Base-by-base conservation (phyloP, 2,888 invertebrate genomes). In the Netelia fuscicornis region DNA sequence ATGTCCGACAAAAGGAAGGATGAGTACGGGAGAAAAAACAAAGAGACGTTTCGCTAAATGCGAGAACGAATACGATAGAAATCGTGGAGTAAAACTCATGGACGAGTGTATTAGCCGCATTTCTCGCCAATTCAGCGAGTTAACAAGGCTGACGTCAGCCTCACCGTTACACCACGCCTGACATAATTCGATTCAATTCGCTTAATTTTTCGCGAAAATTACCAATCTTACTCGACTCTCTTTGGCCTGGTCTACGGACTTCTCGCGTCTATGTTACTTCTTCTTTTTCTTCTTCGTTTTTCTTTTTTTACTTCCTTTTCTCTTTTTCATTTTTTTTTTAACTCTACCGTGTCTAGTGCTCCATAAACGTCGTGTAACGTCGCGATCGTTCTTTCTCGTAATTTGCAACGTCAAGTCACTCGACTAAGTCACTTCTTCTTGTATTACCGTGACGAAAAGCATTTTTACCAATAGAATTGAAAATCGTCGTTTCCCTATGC, bases 161-260 rank as follows among this genome's bases (percentile, higher is more conserved):
- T 72, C 89, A 86, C 87, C 89, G 84, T 42, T 23, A 77, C 71
- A 67, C 80, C 64, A 65, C 71, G 90, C 91, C 91, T 90, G 90
- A 90, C 92, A 92, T 92, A 92, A 92, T 92, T 92, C 90, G 90
- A 92, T 92, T 91, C 91, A 91, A 92, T 91, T 91, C 92, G 90
- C 90, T 92, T 92, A 92, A 92, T 91, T 92, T 91, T 90, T 86
- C 83, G 90, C 90, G 91, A 92, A 92, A 92, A 92, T 92, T 92
- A 91, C 90, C 92, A 92, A 92, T 92, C 91, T 92, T 90, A 91
- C 87, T 83, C 78, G 86, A 89, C 79, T 76, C 68, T 81, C 68
- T 71, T 10, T n/a, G 60, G 20, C 70, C 70, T 37, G 13, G 37
- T 48, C 13, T 54, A 44, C 42, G 20, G 42, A 30, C 2, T 65